Evolutionary conservation across 2,113 vertebrate genomes (phyloP), one percentile per base, ranked within the genome.

Genomic region (Toxostoma redivivum): DNA sequence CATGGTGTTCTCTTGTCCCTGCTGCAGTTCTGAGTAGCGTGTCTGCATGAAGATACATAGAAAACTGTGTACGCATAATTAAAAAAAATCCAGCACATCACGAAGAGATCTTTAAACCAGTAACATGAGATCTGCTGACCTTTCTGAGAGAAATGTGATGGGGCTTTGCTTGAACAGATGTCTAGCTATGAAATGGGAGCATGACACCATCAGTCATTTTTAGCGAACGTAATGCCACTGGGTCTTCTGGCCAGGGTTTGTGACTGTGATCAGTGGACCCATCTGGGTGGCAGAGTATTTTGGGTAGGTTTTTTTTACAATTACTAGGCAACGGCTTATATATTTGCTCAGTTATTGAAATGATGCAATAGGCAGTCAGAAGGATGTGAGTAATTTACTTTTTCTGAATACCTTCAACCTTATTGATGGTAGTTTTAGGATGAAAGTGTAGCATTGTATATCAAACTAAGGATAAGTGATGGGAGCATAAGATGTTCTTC

Each of bases 71-170:
- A 64, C 86, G 18, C 42, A 28, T 88, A 93, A 96, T 90, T 78
- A 15, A 72, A 95, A 92, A 70, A 81, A 90, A 97, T 95, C 77
- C 88, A 83, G 87, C 94, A 95, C 92, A 50, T 56, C 94, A 78
- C 60, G 84, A 60, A 96, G 91, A 97, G 87, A 88, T 96, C 94
- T 84, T 95, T 69, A 97, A 81, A 92, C 71, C 76, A 20, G 98
- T 97, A 97, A 98, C 61, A 61, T 89, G 97, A 98, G 86, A 97
- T 62, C 42, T 93, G 24, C 91, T 98, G 98, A 98, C 98, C 98
- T 98, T 98, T 98, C 97, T 95, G 96, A 98, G 96, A 97, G 98
- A 97, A 97, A 96, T 97, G 95, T 86, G 65, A 76, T 38, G 90
- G 96, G 95, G 91, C 86, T 97, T 97, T 97, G 88, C 97, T 77